phyloP scores from a whole-genome alignment of 92 coral and sea anemone species.

The Heteractis magnifica region DNA sequence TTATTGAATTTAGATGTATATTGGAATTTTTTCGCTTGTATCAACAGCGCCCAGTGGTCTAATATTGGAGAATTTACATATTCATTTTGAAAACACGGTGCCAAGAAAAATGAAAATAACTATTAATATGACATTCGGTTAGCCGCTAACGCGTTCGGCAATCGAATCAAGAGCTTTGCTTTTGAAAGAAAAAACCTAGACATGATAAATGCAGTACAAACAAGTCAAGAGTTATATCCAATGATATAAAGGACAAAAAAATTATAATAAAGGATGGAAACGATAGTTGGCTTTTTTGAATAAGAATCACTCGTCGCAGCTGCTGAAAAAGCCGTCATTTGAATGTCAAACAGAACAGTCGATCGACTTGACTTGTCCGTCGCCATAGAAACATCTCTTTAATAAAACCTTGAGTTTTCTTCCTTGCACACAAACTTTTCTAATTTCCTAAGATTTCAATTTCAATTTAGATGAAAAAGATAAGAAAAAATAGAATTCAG shows the following conservation, averaged over 20 bases:
- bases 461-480: neutral
- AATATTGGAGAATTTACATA: neutral
- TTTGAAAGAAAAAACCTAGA: neutral
- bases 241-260: neutral
- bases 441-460: neutral
- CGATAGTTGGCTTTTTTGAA: neutral
- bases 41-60: neutral
- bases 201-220: neutral
- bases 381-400: neutral
- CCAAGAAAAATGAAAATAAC: neutral
- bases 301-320: neutral
- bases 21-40: neutral
- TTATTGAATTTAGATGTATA: neutral
- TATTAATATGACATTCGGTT: neutral
- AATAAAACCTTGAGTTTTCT: neutral
- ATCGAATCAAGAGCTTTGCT: neutral
- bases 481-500: neutral
- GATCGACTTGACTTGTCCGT: neutral
- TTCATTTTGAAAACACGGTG: neutral
- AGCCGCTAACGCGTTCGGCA: neutral
- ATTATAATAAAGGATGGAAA: neutral
- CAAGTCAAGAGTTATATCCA: neutral
- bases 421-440: neutral
- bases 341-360: neutral
- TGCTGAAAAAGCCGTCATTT: conserved; percentile 7